Evolutionary conservation across 2,797 vertebrate species (phyloP).

Genomic region (Linurgus olivaceus): DNA sequence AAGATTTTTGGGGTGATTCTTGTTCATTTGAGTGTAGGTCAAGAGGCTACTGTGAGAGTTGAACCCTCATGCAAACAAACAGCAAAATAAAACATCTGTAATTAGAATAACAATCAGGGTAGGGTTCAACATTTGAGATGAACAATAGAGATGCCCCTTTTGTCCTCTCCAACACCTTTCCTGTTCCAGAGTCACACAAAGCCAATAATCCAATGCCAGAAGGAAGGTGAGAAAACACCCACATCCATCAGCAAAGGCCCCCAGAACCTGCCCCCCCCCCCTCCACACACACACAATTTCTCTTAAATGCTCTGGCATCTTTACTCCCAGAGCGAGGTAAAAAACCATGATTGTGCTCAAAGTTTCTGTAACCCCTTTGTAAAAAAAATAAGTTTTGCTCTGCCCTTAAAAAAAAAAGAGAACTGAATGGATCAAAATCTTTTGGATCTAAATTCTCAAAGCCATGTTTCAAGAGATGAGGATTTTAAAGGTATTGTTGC

Average conservation of each 20-base stretch:
- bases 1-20: not conserved
- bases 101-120: not conserved
- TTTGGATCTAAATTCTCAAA: not conserved
- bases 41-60: not conserved
- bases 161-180: not conserved
- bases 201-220: not conserved
- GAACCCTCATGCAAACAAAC: not conserved
- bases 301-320: not conserved
- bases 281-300: fast-evolving
- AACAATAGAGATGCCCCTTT: not conserved
- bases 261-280: not conserved
- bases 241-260: not conserved
- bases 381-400: not conserved
- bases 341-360: fast-evolving
- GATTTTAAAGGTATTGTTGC: not conserved
- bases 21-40: not conserved
- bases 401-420: not conserved
- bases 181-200: not conserved
- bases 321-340: fast-evolving
- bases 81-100: not conserved
- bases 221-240: not conserved
- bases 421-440: not conserved
- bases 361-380: not conserved
- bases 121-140: not conserved
- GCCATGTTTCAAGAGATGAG: not conserved